These are phyloP conservation scores for Melanargia galathea DNA, from an alignment of 2,888 invertebrate species.

Conservation along the genomic window DNA sequence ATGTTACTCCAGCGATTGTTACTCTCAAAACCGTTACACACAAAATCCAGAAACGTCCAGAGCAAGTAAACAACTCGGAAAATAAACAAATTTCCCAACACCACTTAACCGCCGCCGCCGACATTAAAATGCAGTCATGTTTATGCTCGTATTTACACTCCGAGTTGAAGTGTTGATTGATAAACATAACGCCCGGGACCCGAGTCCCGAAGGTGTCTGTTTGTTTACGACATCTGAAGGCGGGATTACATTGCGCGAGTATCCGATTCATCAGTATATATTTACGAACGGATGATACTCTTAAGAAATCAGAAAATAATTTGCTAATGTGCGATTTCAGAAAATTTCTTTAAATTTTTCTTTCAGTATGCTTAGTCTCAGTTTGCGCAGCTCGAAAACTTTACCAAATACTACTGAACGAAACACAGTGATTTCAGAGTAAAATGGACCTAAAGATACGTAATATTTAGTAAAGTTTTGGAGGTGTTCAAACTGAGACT, in stretches of 20 bases:
- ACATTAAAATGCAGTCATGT: conserved; percentile 29
- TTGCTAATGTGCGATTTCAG: too few relatives aligned
- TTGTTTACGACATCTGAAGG: conserved; percentile 35
- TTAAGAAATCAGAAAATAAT: too few relatives aligned
- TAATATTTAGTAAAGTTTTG: too few relatives aligned
- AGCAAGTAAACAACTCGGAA: conserved; percentile 17
- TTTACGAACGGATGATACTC: not conserved
- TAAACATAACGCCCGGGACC: conserved; percentile 39
- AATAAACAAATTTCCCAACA: conserved; percentile 18
- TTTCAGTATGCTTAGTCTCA: too few relatives aligned
- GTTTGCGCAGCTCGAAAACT: too few relatives aligned
- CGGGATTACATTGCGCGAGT: conserved; percentile 28
- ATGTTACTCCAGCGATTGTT: not conserved
- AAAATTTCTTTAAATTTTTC: too few relatives aligned
- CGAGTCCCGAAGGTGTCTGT: conserved; percentile 39
- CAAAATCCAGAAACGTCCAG: conserved; percentile 10
- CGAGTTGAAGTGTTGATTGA: conserved; percentile 35
- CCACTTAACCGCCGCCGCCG: conserved; percentile 31
- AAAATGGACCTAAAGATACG: too few relatives aligned
- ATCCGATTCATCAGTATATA: not conserved
- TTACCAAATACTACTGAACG: too few relatives aligned
- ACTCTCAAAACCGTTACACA: not conserved
- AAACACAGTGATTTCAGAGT: too few relatives aligned
- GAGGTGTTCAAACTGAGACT: too few relatives aligned
- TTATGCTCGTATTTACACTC: conserved; percentile 25